These are phyloP conservation scores for Pseudochirops cupreus DNA, from an alignment of 2,797 vertebrate species.

Conservation along the genomic window DNA sequence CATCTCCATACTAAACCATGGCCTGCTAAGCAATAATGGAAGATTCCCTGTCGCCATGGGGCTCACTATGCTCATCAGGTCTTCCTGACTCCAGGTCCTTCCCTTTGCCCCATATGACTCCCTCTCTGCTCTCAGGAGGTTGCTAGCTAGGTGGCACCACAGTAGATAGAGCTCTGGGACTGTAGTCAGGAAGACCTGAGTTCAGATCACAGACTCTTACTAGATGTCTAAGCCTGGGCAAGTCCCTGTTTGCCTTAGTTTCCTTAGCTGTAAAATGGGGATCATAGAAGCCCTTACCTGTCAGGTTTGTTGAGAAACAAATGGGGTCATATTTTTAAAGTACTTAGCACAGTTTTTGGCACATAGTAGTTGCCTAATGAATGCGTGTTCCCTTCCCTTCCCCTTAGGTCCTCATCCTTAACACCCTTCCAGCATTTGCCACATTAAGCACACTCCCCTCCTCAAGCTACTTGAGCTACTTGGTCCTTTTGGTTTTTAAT, in stretches of 20 bases:
- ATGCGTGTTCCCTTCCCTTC: too few relatives aligned
- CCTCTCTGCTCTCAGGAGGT: not conserved
- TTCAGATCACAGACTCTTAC: not conserved
- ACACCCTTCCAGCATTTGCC: not conserved
- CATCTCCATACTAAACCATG: rapidly evolving
- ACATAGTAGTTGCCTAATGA: not conserved
- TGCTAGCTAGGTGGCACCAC: not conserved
- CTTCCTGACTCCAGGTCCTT: not conserved
- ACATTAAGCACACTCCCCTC: not conserved
- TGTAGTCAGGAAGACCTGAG: not conserved
- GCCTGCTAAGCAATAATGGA: not conserved
- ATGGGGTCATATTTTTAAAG: not conserved
- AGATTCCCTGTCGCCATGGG: not conserved
- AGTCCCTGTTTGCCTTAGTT: not conserved
- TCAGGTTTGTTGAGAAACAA: not conserved
- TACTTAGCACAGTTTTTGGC: not conserved
- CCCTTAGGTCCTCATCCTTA: not conserved
- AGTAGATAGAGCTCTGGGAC: not conserved
- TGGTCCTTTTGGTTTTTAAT: not conserved
- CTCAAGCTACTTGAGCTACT: not conserved
- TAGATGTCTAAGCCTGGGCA: not conserved
- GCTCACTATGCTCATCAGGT: too few relatives aligned
- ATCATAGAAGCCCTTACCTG: not conserved
- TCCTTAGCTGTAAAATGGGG: not conserved
- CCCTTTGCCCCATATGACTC: not conserved